Conservation (phyloP, 2,888 invertebrate genomes). For the Nowickia ferox region DNA sequence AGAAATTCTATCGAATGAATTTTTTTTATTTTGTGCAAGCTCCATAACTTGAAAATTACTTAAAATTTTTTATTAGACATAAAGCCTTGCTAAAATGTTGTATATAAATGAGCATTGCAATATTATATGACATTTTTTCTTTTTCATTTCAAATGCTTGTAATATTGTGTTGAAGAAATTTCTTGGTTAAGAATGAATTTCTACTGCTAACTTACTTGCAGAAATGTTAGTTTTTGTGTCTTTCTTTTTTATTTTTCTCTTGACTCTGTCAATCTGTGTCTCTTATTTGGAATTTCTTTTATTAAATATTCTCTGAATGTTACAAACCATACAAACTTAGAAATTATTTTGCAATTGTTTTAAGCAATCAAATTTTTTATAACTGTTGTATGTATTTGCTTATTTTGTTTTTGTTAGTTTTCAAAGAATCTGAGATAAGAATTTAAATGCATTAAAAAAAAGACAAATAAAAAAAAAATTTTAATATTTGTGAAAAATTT, state of each 20-base stretch:
- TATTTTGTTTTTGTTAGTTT: neutral
- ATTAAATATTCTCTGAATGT: conserved; percentile 34
- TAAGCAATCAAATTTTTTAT: neutral
- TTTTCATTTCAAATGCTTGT: conserved; percentile 31
- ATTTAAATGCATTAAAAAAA: conserved; percentile 39
- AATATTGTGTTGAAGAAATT: neutral
- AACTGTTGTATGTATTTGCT: neutral
- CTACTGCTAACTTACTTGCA: neutral
- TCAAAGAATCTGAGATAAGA: conserved; percentile 6
- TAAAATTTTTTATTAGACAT: no score
- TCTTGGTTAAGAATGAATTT: neutral
- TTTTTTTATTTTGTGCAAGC: no score
- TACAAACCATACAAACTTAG: neutral
- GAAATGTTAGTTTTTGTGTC: neutral
- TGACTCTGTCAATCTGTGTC: conserved; percentile 43
- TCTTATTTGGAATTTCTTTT: conserved; percentile 57
- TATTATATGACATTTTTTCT: conserved; percentile 10
- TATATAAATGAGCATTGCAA: neutral
- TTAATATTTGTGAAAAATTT: conserved; percentile 6
- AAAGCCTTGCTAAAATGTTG: no score
- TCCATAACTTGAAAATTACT: no score
- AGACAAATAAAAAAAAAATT: conserved; percentile 1
- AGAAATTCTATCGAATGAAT: no score
- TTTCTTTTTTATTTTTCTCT: conserved; percentile 2
- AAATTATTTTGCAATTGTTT: conserved; percentile 18